Percentiles rank a stretch among this genome's conserved stretches.
phyloP scores from a whole-genome alignment of 2,888 invertebrate genomes.

The Heterodera filipjevi region DNA sequence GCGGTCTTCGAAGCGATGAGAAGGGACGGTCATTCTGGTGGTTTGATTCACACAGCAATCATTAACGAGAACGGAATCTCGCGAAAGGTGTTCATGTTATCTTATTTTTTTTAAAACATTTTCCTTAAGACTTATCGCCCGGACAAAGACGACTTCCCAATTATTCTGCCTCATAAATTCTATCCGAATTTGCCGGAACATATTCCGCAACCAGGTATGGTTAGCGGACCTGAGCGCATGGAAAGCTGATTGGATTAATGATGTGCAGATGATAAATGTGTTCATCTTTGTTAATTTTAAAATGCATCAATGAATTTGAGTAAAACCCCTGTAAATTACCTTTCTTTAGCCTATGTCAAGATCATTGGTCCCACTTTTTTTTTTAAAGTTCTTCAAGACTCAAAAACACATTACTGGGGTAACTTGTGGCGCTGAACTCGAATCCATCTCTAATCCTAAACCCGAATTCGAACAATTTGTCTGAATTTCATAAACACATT shows the following conservation, averaged over 20 bases:
- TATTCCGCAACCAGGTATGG: constrained; percentile 28
- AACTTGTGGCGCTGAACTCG: no score
- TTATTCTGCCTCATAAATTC: constrained; percentile 43
- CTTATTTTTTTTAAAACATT: no score
- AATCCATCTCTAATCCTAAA: no score
- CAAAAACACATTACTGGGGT: no score
- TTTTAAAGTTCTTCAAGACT: no score
- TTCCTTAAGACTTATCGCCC: constrained; percentile 44
- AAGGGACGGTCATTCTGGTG: constrained; percentile 63
- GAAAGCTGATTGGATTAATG: neutral
- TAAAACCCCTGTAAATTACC: no score
- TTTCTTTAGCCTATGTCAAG: no score
- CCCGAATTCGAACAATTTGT: no score
- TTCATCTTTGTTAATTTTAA: no score
- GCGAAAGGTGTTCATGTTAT: constrained; percentile 43
- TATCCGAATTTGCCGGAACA: constrained; percentile 57
- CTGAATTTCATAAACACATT: no score
- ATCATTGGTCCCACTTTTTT: no score
- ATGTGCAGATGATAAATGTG: neutral
- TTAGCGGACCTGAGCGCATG: neutral
- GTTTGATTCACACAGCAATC: constrained; percentile 58
- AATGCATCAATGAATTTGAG: no score
- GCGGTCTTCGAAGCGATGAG: constrained; percentile 60
- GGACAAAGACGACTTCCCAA: constrained; percentile 53
- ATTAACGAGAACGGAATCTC: constrained; percentile 55